Conservation (phyloP, 2,888 invertebrate species). For the Onthophagus sagittarius region DNA sequence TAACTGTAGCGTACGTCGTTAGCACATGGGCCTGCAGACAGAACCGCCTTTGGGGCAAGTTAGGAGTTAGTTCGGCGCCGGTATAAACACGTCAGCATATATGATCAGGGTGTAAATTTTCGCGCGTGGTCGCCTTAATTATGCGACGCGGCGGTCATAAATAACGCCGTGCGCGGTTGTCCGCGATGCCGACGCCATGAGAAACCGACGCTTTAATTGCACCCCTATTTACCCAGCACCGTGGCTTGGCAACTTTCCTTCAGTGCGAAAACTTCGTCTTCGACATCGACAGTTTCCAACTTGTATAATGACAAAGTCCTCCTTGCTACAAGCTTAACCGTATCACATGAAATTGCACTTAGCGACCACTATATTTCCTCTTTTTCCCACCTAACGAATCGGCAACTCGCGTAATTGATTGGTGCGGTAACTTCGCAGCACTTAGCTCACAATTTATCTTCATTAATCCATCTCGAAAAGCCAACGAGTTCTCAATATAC, state of each 20-base stretch:
- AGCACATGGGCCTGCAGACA: conserved; percentile 7
- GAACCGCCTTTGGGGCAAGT: conserved; percentile 1
- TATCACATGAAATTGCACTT: conserved; percentile 12
- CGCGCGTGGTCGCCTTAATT: conserved; percentile 35
- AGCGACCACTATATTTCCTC: conserved; percentile 4
- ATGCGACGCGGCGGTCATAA: conserved; percentile 39
- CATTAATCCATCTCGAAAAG: not conserved
- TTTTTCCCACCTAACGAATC: not conserved
- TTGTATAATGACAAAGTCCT: conserved; percentile 10
- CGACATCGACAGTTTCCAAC: conserved; percentile 8
- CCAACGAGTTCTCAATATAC: not conserved
- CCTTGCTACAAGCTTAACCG: conserved; percentile 1
- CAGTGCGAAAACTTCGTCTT: conserved; percentile 3
- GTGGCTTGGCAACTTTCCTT: conserved; percentile 7
- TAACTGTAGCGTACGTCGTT: conserved; percentile 3
- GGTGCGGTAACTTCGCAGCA: not conserved
- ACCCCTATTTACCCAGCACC: conserved; percentile 4
- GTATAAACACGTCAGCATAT: conserved; percentile 30
- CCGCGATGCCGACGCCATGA: not conserved
- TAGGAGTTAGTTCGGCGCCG: conserved; percentile 3
- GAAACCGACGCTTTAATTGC: conserved; percentile 5
- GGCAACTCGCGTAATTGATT: conserved; percentile 6
- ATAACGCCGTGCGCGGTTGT: conserved; percentile 34
- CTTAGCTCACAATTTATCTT: not conserved
- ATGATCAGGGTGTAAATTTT: conserved; percentile 44